Conservation (phyloP, 2,888 invertebrate species). For the Tachystola acroxantha region DNA sequence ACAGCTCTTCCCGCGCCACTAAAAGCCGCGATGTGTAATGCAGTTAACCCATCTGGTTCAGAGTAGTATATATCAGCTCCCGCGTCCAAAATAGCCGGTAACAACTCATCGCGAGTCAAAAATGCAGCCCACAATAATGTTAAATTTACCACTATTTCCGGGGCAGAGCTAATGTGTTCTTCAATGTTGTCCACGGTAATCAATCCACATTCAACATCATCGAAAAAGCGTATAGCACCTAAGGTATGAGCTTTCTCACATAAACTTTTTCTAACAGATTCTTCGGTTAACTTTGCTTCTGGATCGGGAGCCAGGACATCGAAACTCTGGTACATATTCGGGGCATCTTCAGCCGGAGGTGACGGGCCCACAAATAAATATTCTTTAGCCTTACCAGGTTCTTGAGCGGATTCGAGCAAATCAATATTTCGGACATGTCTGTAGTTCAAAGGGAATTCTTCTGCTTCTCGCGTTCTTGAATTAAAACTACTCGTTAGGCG, state of each 20-base stretch:
- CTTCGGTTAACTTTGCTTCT: slow-evolving; percentile 1
- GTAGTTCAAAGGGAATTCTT: slow-evolving; percentile 78
- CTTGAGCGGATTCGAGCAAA: slow-evolving; percentile 80
- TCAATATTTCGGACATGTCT: slow-evolving; percentile 59
- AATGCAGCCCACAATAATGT: slow-evolving; percentile 87
- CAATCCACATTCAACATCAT: slow-evolving; percentile 85
- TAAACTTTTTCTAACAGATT: slow-evolving; percentile 42
- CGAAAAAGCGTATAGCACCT: slow-evolving; percentile 83
- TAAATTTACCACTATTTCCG: slow-evolving; percentile 83
- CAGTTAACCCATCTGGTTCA: slow-evolving; percentile 85
- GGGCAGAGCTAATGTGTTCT: slow-evolving; percentile 70
- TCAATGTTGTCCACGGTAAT: slow-evolving; percentile 76
- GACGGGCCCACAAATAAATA: slow-evolving; percentile 78
- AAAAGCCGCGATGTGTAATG: slow-evolving; percentile 87
- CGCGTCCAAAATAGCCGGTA: slow-evolving; percentile 80
- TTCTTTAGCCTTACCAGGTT: slow-evolving; percentile 62
- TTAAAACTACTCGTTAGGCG: slow-evolving; percentile 60
- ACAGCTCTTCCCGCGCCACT: slow-evolving; percentile 86
- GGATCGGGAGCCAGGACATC: slow-evolving; percentile 79
- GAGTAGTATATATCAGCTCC: slow-evolving; percentile 85
- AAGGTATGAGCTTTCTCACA: slow-evolving; percentile 84
- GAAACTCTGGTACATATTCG: slow-evolving; percentile 89
- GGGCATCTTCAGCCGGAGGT: slow-evolving; percentile 88
- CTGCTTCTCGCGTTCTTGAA: slow-evolving; percentile 54
- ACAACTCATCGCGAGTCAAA: slow-evolving; percentile 81